Base-by-base conservation (phyloP, 2,113 vertebrate species). In the Sebastes fasciatus region DNA sequence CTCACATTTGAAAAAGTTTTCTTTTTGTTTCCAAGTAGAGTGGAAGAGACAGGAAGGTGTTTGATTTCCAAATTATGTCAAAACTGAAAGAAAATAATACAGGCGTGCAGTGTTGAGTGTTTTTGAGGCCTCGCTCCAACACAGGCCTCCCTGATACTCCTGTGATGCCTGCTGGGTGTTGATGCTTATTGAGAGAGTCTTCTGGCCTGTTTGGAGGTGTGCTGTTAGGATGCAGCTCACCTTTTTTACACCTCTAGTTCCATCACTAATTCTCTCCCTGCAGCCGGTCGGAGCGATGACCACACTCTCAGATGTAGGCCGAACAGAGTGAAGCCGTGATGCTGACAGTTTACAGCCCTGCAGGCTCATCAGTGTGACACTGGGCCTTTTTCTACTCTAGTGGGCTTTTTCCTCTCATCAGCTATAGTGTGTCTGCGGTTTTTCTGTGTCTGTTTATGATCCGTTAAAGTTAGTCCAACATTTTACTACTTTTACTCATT, bases 121-220 rank as follows among this genome's bases (percentile, higher is more conserved):
- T 48, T 57, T 19, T 0, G 49, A 80, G 76, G 79, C 86, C 75
- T 69, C 63, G 1, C 76, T 80, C 45, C 40, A 9, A 2, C 48
- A 0, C 63, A 5, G 77, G 86, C 84, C 86, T 77, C 72, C 49
- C 67, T 71, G 76, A 67, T 79, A 13, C 74, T 79, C 54, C 26
- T 16, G 64, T 23, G 43, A 58, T 57, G 61, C 74, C 73, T 81
- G 49, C 74, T 58, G 82, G 83, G 76, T 60, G 51, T 71, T 57
- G 87, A 48, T 84, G 86, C 80, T 89, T 65, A 79, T 79, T 76
- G 77, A 82, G 75, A 68, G 77, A 86, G 90, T 80, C 88, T 85
- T 51, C 74, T 26, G 63, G 64, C 63, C 81, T 86, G 79, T 89
- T 81, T 89, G 84, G 83, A 77, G 86, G 77, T 26, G 79, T 6